Evolutionary conservation across 2,888 invertebrate genomes (phyloP).

Genomic region (Torymus texanus): DNA sequence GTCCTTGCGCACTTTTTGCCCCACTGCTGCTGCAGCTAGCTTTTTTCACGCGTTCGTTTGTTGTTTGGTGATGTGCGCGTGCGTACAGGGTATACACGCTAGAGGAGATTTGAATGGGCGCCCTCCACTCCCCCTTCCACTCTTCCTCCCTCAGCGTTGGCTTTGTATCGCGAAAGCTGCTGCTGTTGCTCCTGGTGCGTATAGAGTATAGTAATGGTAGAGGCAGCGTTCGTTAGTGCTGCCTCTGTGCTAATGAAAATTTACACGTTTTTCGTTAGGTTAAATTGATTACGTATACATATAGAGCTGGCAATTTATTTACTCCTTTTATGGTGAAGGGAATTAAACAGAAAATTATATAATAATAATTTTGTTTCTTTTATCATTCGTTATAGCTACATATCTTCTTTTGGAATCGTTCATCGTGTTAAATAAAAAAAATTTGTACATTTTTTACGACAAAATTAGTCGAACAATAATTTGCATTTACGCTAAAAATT

Average conservation of each 20-base stretch:
- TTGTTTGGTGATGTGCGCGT: neutral
- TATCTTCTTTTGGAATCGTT: too few species aligned
- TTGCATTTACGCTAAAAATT: too few species aligned
- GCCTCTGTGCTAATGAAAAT: slow-evolving; percentile 29
- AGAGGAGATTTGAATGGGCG: slow-evolving; percentile 16
- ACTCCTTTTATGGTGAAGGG: too few species aligned
- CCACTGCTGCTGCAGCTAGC: neutral
- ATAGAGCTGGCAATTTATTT: neutral
- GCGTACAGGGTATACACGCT: neutral
- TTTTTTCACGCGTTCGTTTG: neutral
- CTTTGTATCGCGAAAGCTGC: neutral
- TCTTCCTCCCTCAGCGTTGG: neutral
- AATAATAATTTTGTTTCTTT: too few species aligned
- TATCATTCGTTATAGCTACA: too few species aligned
- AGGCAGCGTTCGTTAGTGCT: slow-evolving; percentile 30
- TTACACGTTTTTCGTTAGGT: slow-evolving; percentile 6
- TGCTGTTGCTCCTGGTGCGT: neutral
- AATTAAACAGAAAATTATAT: too few species aligned
- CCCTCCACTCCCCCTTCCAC: neutral
- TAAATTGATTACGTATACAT: neutral
- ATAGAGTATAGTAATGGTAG: neutral
- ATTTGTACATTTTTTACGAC: too few species aligned
- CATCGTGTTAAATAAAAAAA: too few species aligned
- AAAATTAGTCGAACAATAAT: too few species aligned
- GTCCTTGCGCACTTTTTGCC: too few species aligned